Base-by-base conservation (phyloP, 2,797 vertebrate genomes). In the Ctenopoma multispine region DNA sequence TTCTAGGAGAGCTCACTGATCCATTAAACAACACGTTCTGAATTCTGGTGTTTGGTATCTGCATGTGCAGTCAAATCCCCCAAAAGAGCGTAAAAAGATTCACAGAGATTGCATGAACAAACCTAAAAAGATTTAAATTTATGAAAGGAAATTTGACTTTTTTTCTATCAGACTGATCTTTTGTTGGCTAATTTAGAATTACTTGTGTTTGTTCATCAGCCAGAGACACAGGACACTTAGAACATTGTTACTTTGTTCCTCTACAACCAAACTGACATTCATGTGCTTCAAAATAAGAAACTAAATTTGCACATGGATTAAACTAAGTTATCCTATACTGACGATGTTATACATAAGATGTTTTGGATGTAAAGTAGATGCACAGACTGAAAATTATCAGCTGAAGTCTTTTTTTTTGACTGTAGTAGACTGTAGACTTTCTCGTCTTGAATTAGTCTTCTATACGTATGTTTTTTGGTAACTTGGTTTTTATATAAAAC, bases 11-110 rank as follows among this genome's bases (percentile, higher is more conserved):
- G 27, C 5, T 36, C 29, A 1, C 1, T 48, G 54, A 64, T 44
- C 47, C 55, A 20, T 20, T 3, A 18, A 17, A 63, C 47, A 1
- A 12, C 51, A 38, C 27, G 72, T 21, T 57, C 17, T 1, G n/a
- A 11, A 15, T 63, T 46, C 6, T 36, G 49, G 14, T 70, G 1
- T 65, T 15, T 38, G 27, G 20, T 64, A 31, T 65, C 55, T 60
- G 61, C 68, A 79, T 20, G 0, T 43, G 13, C 11, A 27, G 58
- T 58, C 43, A 11, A 21, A 63, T 43, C 34, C 20, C 1, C 36
- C 5, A 4, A 65, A 46, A 8, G 21, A 41, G 24, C 12, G n/a
- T n/a, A n/a, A 29, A 31, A 49, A 57, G 47, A n/a, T 62, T 55
- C 18, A 24, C 7, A 21, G 18, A 55, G n/a, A 48, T 1, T 23